A percentile compares a stretch with the other conserved stretches of the same genome.
Evolutionary conservation across 2,113 vertebrate species (phyloP).

Genomic region (Puntigrus tetrazona): DNA sequence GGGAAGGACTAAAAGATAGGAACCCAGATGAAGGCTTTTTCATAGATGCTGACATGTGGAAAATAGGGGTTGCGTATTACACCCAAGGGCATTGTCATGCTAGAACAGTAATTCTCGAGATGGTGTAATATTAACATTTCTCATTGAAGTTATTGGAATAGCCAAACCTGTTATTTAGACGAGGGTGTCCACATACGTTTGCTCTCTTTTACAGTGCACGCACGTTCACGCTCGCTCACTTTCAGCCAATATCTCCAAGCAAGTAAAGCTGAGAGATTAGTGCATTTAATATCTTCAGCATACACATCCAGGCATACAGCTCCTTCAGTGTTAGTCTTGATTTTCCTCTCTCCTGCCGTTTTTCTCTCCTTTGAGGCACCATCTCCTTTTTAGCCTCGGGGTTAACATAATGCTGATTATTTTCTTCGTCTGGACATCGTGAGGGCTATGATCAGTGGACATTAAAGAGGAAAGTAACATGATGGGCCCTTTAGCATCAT

Average conservation of each 20-base stretch:
- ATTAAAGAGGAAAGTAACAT: background rate
- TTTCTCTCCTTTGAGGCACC: background rate
- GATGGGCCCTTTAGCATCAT: background rate
- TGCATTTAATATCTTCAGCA: slow-evolving; percentile 12
- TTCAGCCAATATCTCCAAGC: slow-evolving; percentile 7
- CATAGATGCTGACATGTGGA: background rate
- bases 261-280: slow-evolving; percentile 5
- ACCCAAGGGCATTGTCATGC: background rate
- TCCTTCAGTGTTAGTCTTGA: slow-evolving; percentile 8
- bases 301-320: slow-evolving; percentile 1
- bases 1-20: background rate
- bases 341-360: background rate
- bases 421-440: slow-evolving; percentile 21
- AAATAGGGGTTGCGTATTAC: background rate
- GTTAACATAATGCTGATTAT: slow-evolving; percentile 53
- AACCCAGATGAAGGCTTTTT: background rate
- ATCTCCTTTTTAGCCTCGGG: slow-evolving; percentile 44
- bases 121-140: background rate
- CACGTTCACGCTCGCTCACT: background rate
- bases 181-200: background rate
- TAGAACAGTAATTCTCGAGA: background rate
- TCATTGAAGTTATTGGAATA: background rate
- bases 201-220: background rate
- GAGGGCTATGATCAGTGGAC: slow-evolving; percentile 29
- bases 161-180: background rate